These are phyloP conservation scores for Laticauda colubrina DNA, from an alignment of 2,113 vertebrate species.

Conservation along the genomic window DNA sequence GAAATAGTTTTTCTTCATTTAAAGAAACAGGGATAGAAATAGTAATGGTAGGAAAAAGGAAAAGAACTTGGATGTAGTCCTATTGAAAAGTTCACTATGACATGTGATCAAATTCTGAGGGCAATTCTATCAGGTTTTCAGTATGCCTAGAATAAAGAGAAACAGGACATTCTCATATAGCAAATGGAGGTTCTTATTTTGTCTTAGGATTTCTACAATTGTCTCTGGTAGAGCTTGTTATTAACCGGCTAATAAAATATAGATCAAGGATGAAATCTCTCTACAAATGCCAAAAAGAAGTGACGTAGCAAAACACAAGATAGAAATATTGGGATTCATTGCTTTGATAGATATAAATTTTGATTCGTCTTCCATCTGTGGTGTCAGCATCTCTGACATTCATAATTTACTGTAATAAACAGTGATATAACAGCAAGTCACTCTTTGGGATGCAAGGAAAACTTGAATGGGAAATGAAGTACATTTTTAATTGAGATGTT, in stretches of 20 bases:
- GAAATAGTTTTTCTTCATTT: neutral
- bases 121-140: neutral
- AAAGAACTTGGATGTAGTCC: neutral
- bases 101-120: neutral
- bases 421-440: conserved; percentile 8
- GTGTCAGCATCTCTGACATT: conserved; percentile 44
- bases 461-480: neutral
- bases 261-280: fast-evolving
- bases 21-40: neutral
- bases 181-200: neutral
- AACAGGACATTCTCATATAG: neutral
- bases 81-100: neutral
- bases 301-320: neutral
- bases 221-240: neutral
- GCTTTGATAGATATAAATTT: conserved; percentile 23
- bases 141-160: neutral
- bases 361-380: conserved; percentile 26
- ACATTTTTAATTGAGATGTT: conserved; percentile 23
- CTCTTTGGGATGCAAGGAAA: neutral
- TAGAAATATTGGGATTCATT: neutral
- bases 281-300: neutral
- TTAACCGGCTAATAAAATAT: conserved; percentile 6
- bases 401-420: conserved; percentile 37
- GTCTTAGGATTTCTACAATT: neutral
- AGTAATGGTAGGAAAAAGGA: neutral